phyloP scores from a whole-genome alignment of 2,888 invertebrate species.

The Punctoribates punctum region DNA sequence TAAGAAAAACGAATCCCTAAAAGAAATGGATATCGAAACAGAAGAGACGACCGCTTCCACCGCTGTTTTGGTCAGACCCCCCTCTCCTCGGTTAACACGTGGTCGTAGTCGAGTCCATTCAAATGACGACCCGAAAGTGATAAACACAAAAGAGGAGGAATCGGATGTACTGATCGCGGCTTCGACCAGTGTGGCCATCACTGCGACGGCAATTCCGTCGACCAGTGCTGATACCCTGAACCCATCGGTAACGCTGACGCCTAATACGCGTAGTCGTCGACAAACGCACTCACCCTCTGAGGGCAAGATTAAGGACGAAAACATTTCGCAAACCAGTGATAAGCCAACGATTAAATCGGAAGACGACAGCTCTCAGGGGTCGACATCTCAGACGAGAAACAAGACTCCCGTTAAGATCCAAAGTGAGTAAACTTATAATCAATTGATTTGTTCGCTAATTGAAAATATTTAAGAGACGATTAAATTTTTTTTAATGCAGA shows the following conservation, averaged over 20 bases:
- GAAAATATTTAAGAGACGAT: constrained; percentile 25
- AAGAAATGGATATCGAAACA: background rate
- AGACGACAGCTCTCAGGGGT: background rate
- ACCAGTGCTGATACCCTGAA: background rate
- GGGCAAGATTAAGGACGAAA: background rate
- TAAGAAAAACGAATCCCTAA: background rate
- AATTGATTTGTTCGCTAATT: constrained; percentile 23
- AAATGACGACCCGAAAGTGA: background rate
- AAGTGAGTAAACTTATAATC: background rate
- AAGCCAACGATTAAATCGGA: background rate
- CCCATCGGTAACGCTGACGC: background rate
- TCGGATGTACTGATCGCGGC: background rate
- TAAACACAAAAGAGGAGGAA: background rate
- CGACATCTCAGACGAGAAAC: background rate
- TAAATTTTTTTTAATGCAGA: background rate
- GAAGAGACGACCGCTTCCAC: background rate
- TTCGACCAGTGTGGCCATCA: too few species aligned
- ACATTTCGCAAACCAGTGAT: background rate
- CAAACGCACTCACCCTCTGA: constrained; percentile 13
- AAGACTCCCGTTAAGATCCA: constrained; percentile 22
- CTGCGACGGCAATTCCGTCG: background rate
- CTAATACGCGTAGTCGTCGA: constrained; percentile 14
- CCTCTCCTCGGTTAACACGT: constrained; percentile 12
- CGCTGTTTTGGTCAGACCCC: background rate
- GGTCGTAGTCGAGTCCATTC: constrained; percentile 30